Evolutionary conservation across 2,797 vertebrate genomes (phyloP), one percentile per base, ranked within the genome.

Genomic region (Cyprinella venusta): DNA sequence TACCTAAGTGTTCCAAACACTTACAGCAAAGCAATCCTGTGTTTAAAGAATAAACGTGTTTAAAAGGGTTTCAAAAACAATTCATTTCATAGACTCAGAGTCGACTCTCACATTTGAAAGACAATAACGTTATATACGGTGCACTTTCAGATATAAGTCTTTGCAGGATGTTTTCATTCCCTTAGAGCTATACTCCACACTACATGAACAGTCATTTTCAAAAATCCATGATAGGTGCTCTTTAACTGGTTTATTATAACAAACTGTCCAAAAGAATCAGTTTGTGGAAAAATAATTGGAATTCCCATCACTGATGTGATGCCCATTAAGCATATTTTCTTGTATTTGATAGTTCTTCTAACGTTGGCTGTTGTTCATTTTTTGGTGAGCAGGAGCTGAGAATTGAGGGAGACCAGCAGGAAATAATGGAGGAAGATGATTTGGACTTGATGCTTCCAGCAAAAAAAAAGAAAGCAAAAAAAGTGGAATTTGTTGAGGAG

Each of bases 401-500:
- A 86, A 96, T 96, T 80, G 96, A 96, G 82, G 68, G 95, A 96
- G 74, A 74, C 87, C 91, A 75, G 91, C 92, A 75, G 96, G 96
- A 76, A 77, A 26, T 72, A 48, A 48, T 52, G 16, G 96, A 96
- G 87, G 95, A 97, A 21, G 95, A 96, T 85, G 96, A 68, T 45
- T 68, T 38, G 30, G 64, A 96, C 74, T 88, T 96, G 81, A 94
- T 94, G 94, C 91, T 96, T 91, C 93, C 93, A 84, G 93, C 92
- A 83, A 96, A 96, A 86, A 97, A 97, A 92, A 96, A 96, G 91
- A 96, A 96, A 86, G 3, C 95, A 84, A 96, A 96, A 76, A 94
- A 95, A 79, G 94, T 92, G 81, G 95, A 96, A 79, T 88, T 40
- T 48, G 91, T 81, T 82, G 95, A 96, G 76, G 94, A 95, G 79